Evolutionary conservation across 1,140 invertebrate genomes (phyloP), one percentile per base, ranked within the genome.

Genomic region (Musca domestica): DNA sequence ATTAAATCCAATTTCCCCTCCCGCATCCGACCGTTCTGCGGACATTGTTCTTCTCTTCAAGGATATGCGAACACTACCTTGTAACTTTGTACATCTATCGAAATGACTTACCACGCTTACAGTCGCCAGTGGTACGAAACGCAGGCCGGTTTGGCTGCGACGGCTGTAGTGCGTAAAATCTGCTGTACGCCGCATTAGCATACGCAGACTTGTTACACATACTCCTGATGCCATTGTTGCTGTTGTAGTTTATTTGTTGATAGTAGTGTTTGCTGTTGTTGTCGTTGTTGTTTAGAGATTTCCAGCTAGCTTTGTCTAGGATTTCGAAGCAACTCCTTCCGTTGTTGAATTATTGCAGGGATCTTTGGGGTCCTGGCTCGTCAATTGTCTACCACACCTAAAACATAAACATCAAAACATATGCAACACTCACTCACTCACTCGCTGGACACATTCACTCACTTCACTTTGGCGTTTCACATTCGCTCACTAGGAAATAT

Each of bases 181-280:
- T 27, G 47, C 23, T 58, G 58, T 56, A 54, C 71, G 74, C 17
- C 73, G 70, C 51, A 80, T 68, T 64, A 80, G 67, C 68, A 76
- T 70, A 61, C 74, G 72, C 46, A 77, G 68, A 71, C 69, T 74
- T 69, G 72, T 76, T 76, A 65, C 70, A 67, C 71, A 68, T 73
- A 71, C 65, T 63, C 70, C 66, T 63, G 64, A 70, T 70, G 69
- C 72, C 74, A 71, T 69, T 71, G 71, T 74, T 51, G 7, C 17
- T n/a, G 27, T 34, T 61, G 12, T 12, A 27, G 54, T 58, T 27
- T 9, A 27, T 14, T 30, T 58, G 15, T 27, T 27, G 23, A 17
- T n/a, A n/a, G n/a, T n/a, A n/a, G n/a, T n/a, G n/a, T n/a, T n/a
- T n/a, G n/a, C n/a, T 30, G 25, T 1, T 27, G 14, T 58, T 15